Evolutionary conservation across 1,140 invertebrate species (phyloP), one percentile per base, ranked within the genome.

Genomic region (Apis dorsata): DNA sequence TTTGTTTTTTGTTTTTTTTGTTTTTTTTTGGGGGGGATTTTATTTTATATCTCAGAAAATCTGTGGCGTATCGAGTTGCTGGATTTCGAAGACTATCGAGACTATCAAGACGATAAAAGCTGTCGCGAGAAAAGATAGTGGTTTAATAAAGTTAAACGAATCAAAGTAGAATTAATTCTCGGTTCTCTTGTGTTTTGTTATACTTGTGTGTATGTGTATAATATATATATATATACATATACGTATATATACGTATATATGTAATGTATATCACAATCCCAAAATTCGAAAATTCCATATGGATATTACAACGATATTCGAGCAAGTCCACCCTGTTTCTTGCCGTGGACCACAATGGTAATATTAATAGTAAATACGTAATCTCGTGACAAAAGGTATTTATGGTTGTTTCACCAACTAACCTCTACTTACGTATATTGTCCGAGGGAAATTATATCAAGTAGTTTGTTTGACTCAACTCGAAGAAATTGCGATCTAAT

Each of bases 381-480:
- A 84, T 85, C 69, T 69, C 76, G 66, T 81, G 82, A 74, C 76
- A 86, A 80, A 83, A 86, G 76, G 88, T 66, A 82, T 80, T 62
- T 69, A 49, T 5, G 44, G 80, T 21, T 55, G 55, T 82, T 51
- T 69, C 53, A 49, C 60, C 53, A 66, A 86, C 68, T 44, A 51
- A 84, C 79, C 63, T 86, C 71, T 85, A 85, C 74, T 79, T 85
- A 87, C 87, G 53, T 85, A 87, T 91, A 93, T 92, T 90, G 89
- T 92, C 91, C 91, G 90, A 92, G 89, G 89, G 89, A 92, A 91
- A 90, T 87, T 68, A 89, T 93, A 83, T 89, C 90, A 90, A 92
- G 86, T 65, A 17, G 62, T 62, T 28, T 53, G 89, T 91, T 87
- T 4, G 79, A 91, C 90, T 86, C 85, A 90, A 90, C 89, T 89